A percentile compares a stretch with the other conserved stretches of the same genome.
phyloP scores from a whole-genome alignment of 2,797 vertebrate genomes.

The Phrynocephalus guinanensis region DNA sequence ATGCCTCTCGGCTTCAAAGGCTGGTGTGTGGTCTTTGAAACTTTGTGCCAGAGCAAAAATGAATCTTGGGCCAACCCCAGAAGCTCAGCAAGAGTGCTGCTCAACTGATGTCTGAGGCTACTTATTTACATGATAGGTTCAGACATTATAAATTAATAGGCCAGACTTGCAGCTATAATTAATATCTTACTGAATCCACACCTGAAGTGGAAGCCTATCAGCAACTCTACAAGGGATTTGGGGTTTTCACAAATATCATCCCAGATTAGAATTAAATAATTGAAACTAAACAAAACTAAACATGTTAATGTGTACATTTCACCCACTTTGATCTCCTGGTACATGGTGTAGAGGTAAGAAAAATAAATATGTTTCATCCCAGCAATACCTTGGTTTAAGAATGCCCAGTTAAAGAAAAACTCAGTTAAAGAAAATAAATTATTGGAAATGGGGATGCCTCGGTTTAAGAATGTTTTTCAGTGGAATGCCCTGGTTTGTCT shows the following conservation, averaged over 20 bases:
- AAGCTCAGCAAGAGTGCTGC: neutral
- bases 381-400: neutral
- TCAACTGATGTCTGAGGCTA: neutral
- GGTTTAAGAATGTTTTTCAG: too few relatives aligned
- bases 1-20: neutral
- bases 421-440: too few relatives aligned
- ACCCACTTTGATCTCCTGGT: neutral
- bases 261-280: neutral
- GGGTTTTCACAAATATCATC: neutral
- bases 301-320: neutral
- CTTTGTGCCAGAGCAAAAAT: neutral
- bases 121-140: neutral
- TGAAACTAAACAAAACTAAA: too few relatives aligned
- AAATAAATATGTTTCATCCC: neutral
- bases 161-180: neutral
- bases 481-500: too few relatives aligned
- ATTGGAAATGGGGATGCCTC: too few relatives aligned
- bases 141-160: neutral
- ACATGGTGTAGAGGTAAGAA: neutral
- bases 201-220: neutral
- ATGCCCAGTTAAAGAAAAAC: too few relatives aligned
- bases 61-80: neutral
- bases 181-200: neutral
- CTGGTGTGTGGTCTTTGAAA: neutral
- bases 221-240: neutral